phyloP scores from a whole-genome alignment of 2,888 invertebrate species.

The Cheilosia vernalis region DNA sequence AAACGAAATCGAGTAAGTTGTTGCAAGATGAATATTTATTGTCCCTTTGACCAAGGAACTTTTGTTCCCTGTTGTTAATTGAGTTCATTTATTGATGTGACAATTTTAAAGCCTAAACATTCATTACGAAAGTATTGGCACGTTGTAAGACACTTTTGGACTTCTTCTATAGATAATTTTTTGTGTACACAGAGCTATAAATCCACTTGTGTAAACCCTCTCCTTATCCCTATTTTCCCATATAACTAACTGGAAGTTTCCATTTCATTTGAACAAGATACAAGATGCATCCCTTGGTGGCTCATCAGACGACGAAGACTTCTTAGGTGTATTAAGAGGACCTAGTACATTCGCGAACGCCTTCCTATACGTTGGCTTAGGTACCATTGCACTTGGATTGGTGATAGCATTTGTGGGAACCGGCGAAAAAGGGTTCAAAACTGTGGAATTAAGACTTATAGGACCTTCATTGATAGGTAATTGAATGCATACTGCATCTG shows the following conservation, averaged over 20 bases:
- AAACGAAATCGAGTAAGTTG: conserved; percentile 91
- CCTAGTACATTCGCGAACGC: conserved; percentile 93
- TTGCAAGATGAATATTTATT: neutral
- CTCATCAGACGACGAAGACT: conserved; percentile 89
- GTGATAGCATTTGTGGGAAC: conserved; percentile 95
- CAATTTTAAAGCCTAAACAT: too few species aligned
- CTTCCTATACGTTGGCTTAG: conserved; percentile 93
- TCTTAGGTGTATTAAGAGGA: conserved; percentile 86
- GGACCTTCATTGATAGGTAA: conserved; percentile 90
- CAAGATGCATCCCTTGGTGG: conserved; percentile 93
- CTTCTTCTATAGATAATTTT: too few species aligned
- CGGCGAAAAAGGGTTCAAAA: conserved; percentile 94
- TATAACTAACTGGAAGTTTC: neutral
- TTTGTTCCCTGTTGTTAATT: too few species aligned
- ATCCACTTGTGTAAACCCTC: too few species aligned
- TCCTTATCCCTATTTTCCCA: neutral
- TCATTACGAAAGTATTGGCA: too few species aligned
- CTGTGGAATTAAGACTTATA: conserved; percentile 92
- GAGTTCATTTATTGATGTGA: too few species aligned
- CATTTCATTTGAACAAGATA: conserved; percentile 85
- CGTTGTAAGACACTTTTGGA: too few species aligned
- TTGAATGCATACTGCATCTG: neutral
- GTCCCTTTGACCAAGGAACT: too few species aligned
- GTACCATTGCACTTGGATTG: conserved; percentile 91
- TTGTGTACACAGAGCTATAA: too few species aligned